Evolutionary conservation across 1,140 invertebrate genomes (phyloP).

Genomic region (Ostrea edulis): DNA sequence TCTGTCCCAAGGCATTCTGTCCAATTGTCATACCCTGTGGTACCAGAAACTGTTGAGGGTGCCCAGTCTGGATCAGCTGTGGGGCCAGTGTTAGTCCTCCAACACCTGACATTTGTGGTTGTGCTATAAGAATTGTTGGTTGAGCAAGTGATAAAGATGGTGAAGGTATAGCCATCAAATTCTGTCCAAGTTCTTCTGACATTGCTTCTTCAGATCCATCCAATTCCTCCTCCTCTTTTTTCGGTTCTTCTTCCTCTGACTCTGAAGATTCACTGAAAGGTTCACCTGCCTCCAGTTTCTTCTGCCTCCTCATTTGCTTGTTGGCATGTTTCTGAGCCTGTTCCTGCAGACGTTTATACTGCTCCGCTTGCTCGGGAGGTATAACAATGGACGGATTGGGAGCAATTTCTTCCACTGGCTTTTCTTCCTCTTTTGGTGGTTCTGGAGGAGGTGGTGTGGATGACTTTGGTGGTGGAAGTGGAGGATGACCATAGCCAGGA

Average conservation of each 20-base stretch:
- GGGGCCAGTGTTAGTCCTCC: slow-evolving; percentile 45
- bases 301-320: slow-evolving; percentile 46
- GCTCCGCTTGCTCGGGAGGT: slow-evolving; percentile 55
- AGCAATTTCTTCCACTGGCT: slow-evolving; percentile 50
- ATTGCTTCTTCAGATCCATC: slow-evolving; percentile 11
- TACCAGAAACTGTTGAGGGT: slow-evolving; percentile 32
- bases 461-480: slow-evolving; percentile 47
- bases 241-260: slow-evolving; percentile 45
- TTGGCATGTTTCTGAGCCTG: slow-evolving; percentile 58
- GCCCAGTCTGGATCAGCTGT: slow-evolving; percentile 45
- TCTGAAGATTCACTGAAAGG: slow-evolving; percentile 52
- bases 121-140: slow-evolving; percentile 44
- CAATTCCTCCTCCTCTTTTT: slow-evolving; percentile 43
- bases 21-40: slow-evolving; percentile 31
- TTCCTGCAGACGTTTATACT: slow-evolving; percentile 53
- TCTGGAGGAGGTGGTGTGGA: slow-evolving; percentile 46
- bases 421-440: slow-evolving; percentile 49
- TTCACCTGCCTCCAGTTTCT: slow-evolving; percentile 54
- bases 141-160: slow-evolving; percentile 50
- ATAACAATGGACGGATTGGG: slow-evolving; percentile 55
- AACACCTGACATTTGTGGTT: slow-evolving; percentile 37
- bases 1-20: slow-evolving; percentile 15
- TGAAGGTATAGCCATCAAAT: slow-evolving; percentile 49
- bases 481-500: slow-evolving; percentile 37
- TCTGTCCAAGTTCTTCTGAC: slow-evolving; percentile 42